Evolutionary conservation across 2,113 vertebrate genomes (phyloP).

Genomic region (Mystacornis crossleyi): DNA sequence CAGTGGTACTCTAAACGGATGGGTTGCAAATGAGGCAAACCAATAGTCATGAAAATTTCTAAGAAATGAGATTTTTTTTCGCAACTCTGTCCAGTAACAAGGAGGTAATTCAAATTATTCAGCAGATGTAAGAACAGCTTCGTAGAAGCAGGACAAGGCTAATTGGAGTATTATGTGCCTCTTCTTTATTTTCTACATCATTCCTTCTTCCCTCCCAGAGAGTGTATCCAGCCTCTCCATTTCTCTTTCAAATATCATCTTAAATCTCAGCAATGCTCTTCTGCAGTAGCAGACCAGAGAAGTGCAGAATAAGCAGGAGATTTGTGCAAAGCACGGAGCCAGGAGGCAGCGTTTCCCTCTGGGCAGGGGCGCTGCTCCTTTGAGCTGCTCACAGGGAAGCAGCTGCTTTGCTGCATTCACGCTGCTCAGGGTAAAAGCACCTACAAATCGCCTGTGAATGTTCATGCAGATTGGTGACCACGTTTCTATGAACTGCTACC

Average conservation of each 20-base stretch:
- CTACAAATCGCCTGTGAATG: background rate
- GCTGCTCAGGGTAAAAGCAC: background rate
- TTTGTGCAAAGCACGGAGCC: constrained; percentile 19
- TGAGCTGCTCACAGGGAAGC: background rate
- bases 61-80: background rate
- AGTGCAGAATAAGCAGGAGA: constrained; percentile 2
- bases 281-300: background rate
- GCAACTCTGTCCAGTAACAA: constrained; percentile 19
- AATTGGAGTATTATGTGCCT: constrained; percentile 35
- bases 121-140: constrained; percentile 70
- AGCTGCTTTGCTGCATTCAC: background rate
- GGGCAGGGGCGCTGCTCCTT: background rate
- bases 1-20: background rate
- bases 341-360: background rate
- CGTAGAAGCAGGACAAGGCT: constrained; percentile 62
- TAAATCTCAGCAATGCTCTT: background rate
- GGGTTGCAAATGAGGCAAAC: background rate
- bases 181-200: constrained; percentile 36
- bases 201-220: background rate
- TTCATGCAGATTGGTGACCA: background rate
- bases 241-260: background rate
- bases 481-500: background rate
- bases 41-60: background rate
- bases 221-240: constrained; percentile 24
- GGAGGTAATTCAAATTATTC: constrained; percentile 57